phyloP scores from a whole-genome alignment of 2,888 invertebrate genomes.

The Catocala nupta region DNA sequence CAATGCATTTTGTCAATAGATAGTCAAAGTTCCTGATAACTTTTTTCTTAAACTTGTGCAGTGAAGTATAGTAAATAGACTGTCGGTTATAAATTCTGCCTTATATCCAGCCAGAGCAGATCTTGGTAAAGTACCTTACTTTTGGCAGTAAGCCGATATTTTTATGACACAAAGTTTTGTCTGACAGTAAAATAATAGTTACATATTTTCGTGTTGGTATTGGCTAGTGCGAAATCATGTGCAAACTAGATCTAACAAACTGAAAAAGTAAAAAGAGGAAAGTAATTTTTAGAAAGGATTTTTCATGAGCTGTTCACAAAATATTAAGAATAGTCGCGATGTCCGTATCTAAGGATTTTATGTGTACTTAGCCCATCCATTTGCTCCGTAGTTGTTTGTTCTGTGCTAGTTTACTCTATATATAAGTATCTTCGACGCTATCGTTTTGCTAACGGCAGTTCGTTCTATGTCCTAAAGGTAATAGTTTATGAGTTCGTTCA shows the following conservation, averaged over 20 bases:
- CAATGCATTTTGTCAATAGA: too few relatives aligned
- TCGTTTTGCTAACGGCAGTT: too few relatives aligned
- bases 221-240: conserved; percentile 9
- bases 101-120: conserved; percentile 39
- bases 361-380: too few relatives aligned
- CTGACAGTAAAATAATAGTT: conserved; percentile 29
- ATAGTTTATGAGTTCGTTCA: too few relatives aligned
- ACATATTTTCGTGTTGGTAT: conserved; percentile 39
- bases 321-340: conserved; percentile 20
- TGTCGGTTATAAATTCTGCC: conserved; percentile 39
- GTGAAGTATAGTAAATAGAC: conserved; percentile 46
- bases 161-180: conserved; percentile 47
- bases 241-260: conserved; percentile 18
- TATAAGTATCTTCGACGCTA: too few relatives aligned
- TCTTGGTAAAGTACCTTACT: conserved; percentile 43
- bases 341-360: not conserved
- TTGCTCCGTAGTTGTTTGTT: too few relatives aligned
- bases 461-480: too few relatives aligned
- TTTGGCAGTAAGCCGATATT: conserved; percentile 42
- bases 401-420: too few relatives aligned
- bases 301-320: conserved; percentile 7
- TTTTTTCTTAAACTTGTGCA: conserved; percentile 12
- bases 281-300: conserved; percentile 18
- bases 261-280: conserved; percentile 19
- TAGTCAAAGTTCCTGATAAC: not conserved